Conservation (phyloP, 2,797 vertebrate genomes). For the Lepus oiostolus region DNA sequence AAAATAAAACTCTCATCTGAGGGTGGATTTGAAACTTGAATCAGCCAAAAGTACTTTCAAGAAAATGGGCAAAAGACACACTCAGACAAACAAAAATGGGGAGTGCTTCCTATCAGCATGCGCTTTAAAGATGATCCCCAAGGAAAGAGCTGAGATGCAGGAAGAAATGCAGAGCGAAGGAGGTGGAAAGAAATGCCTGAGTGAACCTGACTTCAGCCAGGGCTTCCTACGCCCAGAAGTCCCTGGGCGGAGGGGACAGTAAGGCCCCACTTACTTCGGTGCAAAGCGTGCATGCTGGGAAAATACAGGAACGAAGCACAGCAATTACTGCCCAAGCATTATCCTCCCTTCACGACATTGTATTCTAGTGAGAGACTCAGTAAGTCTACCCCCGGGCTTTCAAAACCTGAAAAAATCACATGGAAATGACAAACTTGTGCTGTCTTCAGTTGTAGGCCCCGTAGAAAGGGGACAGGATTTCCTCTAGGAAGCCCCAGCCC, state of each 20-base stretch:
- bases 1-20: not conserved
- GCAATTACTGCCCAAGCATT: not conserved
- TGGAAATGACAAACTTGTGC: fast-evolving
- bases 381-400: fast-evolving
- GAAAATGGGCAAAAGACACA: not conserved
- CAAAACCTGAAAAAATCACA: too few relatives aligned
- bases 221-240: not conserved
- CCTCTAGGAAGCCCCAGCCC: not conserved
- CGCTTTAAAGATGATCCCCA: not conserved
- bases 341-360: not conserved
- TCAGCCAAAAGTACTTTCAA: not conserved
- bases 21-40: not conserved
- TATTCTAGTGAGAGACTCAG: not conserved
- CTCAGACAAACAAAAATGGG: not conserved
- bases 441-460: fast-evolving
- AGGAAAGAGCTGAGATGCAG: not conserved
- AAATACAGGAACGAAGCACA: too few relatives aligned
- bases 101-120: not conserved
- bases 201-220: not conserved
- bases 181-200: not conserved
- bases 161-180: not conserved
- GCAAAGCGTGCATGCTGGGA: too few relatives aligned
- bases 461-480: fast-evolving
- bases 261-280: fast-evolving
- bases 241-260: fast-evolving